Conservation (phyloP, 2,888 invertebrate species). For the Rhorus exstirpatorius region DNA sequence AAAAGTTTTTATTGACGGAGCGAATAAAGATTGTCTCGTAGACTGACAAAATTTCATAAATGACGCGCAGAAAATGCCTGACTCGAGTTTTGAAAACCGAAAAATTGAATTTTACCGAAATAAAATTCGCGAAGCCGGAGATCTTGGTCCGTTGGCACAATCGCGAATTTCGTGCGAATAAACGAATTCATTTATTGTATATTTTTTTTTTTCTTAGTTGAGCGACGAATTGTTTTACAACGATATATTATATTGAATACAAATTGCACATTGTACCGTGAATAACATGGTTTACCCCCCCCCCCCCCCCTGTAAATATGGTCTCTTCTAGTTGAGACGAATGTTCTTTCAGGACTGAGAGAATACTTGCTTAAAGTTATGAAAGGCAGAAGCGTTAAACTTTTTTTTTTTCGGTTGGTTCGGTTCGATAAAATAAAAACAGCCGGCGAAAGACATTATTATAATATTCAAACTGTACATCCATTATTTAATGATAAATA, state of each 20-base stretch:
- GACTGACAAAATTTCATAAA: no score
- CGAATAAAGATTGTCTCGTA: no score
- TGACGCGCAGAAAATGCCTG: no score
- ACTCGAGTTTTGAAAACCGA: no score
- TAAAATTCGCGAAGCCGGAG: no score
- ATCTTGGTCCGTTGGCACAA: no score
- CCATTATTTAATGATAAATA: slow-evolving; percentile 75
- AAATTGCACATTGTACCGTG: slow-evolving; percentile 64
- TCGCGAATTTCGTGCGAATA: neutral
- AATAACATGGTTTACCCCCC: slow-evolving; percentile 65
- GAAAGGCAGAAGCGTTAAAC: slow-evolving; percentile 48
- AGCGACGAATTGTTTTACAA: slow-evolving; percentile 63
- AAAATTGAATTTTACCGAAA: no score
- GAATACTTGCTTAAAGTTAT: slow-evolving; percentile 69
- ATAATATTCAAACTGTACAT: slow-evolving; percentile 73
- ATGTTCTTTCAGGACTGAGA: slow-evolving; percentile 73
- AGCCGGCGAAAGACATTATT: slow-evolving; percentile 49
- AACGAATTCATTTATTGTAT: slow-evolving; percentile 45
- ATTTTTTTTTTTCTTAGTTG: slow-evolving; percentile 48
- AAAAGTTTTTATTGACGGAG: no score
- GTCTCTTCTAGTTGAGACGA: slow-evolving; percentile 21
- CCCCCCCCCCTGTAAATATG: slow-evolving; percentile 65
- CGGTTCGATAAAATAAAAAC: slow-evolving; percentile 40
- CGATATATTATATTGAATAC: slow-evolving; percentile 53
- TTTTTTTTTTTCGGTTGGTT: slow-evolving; percentile 45